Evolutionary conservation across 1,140 invertebrate genomes (phyloP), one percentile per base, ranked within the genome.

Genomic region (Branchinecta lynchi): DNA sequence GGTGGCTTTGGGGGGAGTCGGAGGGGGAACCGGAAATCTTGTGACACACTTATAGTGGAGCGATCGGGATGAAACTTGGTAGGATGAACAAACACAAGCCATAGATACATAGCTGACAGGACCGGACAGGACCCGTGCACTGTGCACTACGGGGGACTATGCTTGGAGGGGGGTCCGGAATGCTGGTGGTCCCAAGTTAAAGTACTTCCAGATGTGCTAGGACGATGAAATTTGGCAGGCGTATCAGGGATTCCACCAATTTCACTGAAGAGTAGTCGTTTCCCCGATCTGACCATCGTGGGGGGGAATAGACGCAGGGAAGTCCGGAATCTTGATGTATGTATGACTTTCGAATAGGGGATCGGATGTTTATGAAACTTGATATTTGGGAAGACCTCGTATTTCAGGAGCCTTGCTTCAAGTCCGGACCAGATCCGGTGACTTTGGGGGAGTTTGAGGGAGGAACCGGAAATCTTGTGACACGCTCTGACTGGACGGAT

Each of bases 11-110:
- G n/a, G 46, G 46, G 46, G 46, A n/a, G 46, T 51, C n/a, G 46
- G 46, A 51, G 46, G 46, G 46, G 46, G 46, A 51, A 51, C 46
- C n/a, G n/a, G 46, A 51, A 51, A 51, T 51, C 46, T 51, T 51
- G 9, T 9, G n/a, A 51, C 9, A 51, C 46, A 9, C 9, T 51
- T 51, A 51, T 9, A 51, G 46, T 51, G 46, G 46, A 51, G 46
- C 9, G 46, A 9, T 51, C 46, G 46, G 46, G 46, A 51, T 51
- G 46, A 51, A 51, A 51, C 46, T 51, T 51, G 46, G n/a, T 51
- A n/a, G 46, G 46, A 51, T 9, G 46, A 51, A 51, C n/a, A 51
- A 51, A n/a, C n/a, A n/a, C 46, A 51, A 51, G 9, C n/a, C n/a
- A 9, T 51, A 51, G 46, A 51, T 51, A 51, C 46, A n/a, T 51